Evolutionary conservation across 2,888 invertebrate genomes (phyloP).

Genomic region (Acleris sparsana): DNA sequence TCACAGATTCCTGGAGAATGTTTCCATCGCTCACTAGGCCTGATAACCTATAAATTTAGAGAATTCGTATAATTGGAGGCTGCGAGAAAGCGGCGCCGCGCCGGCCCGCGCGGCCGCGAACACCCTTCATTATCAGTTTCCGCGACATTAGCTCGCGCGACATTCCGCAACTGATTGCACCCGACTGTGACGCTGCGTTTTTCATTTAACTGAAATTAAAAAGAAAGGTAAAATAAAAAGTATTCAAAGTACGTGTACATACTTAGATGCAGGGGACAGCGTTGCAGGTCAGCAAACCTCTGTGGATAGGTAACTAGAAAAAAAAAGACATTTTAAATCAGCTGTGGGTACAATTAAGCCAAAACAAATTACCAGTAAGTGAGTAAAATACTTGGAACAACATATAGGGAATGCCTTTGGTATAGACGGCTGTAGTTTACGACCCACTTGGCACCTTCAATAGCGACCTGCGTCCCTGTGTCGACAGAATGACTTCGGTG

Average conservation of each 20-base stretch:
- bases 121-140: constrained; percentile 56
- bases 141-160: constrained; percentile 47
- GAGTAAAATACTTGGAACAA: constrained; percentile 8
- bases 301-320: no score
- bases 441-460: constrained; percentile 28
- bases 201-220: background rate
- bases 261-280: no score
- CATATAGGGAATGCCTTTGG: constrained; percentile 23
- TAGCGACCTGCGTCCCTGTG: constrained; percentile 18
- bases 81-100: constrained; percentile 29
- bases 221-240: no score
- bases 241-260: no score
- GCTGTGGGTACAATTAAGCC: no score
- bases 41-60: constrained; percentile 17
- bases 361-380: no score
- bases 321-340: no score
- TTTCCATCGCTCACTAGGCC: constrained; percentile 6
- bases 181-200: constrained; percentile 25
- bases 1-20: background rate
- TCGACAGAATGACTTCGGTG: constrained; percentile 18
- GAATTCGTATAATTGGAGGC: constrained; percentile 18
- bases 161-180: constrained; percentile 28
- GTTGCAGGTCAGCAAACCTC: no score
- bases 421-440: constrained; percentile 32
- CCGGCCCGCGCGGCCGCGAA: constrained; percentile 34